phyloP scores from a whole-genome alignment of 1,140 invertebrate genomes.

The Microplitis demolitor region DNA sequence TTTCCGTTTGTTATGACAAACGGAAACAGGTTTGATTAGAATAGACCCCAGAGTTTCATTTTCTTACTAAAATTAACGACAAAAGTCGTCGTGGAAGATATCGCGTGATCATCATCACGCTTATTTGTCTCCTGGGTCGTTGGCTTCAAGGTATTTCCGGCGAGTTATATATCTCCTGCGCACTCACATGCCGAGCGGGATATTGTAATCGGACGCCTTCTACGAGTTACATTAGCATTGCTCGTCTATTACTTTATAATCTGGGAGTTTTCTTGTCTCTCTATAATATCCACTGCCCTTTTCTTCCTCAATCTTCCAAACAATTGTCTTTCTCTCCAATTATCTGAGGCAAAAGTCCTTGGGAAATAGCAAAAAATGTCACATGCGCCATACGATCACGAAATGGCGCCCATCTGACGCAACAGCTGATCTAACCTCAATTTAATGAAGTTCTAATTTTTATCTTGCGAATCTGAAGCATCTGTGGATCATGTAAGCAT shows the following conservation, averaged over 20 bases:
- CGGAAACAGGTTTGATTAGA: neutral
- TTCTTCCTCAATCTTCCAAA: too few species aligned
- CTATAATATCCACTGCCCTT: neutral
- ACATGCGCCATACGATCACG: too few species aligned
- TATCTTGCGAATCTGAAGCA: too few species aligned
- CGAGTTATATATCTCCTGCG: constrained; percentile 29
- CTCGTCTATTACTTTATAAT: neutral
- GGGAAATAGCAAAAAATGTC: too few species aligned
- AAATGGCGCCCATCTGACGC: too few species aligned
- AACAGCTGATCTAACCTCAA: too few species aligned
- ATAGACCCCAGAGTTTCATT: neutral
- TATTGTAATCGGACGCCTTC: constrained; percentile 42
- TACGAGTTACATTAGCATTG: constrained; percentile 5
- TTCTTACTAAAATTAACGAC: neutral
- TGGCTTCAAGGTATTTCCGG: constrained; percentile 37
- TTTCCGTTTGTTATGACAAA: neutral
- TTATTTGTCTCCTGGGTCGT: constrained; percentile 33
- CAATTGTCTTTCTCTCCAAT: neutral
- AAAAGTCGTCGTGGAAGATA: constrained; percentile 2
- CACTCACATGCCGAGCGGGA: constrained; percentile 2
- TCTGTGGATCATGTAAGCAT: too few species aligned
- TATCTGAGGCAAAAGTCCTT: too few species aligned
- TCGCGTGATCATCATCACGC: constrained; percentile 20
- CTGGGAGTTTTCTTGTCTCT: neutral
- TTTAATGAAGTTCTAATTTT: too few species aligned